A percentile compares a stretch with the other conserved stretches of the same genome.
Conservation (phyloP, 2,797 vertebrate species). For the Falco naumanni region DNA sequence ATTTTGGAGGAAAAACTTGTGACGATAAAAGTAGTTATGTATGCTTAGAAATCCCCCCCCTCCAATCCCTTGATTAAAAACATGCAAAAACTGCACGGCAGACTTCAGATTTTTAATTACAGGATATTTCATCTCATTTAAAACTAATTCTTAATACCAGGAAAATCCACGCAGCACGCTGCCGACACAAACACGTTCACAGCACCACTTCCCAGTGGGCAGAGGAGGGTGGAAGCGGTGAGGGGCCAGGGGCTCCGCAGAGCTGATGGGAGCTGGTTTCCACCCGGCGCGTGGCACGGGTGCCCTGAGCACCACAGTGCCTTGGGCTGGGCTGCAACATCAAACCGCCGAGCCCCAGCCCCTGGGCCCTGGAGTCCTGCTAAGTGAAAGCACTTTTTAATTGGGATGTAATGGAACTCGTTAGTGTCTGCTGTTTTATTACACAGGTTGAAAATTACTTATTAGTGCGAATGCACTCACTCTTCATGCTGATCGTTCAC, state of each 20-base stretch:
- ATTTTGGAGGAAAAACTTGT: not conserved
- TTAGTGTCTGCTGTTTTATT: conserved; percentile 32
- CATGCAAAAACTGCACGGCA: not conserved
- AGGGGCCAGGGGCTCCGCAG: accelerated
- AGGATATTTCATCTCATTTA: not conserved
- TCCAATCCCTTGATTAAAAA: not conserved
- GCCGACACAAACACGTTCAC: not conserved
- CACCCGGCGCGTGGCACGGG: accelerated
- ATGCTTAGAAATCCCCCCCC: not conserved
- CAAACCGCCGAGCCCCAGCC: not conserved
- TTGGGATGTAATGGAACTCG: conserved; percentile 8
- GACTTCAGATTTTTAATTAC: not conserved
- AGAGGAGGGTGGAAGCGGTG: not conserved
- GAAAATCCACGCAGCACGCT: accelerated
- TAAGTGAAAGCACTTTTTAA: conserved; percentile 14
- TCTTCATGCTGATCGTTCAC: not conserved
- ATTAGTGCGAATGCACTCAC: not conserved
- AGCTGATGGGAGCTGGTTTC: not conserved
- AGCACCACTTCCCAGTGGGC: not conserved
- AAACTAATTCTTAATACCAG: not conserved
- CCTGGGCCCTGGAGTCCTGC: not conserved
- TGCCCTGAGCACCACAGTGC: not conserved
- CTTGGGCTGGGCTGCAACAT: not conserved
- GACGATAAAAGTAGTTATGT: not conserved
- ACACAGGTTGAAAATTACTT: not conserved